phyloP scores from a whole-genome alignment of 2,888 invertebrate genomes.

The Leucophenga montana region DNA sequence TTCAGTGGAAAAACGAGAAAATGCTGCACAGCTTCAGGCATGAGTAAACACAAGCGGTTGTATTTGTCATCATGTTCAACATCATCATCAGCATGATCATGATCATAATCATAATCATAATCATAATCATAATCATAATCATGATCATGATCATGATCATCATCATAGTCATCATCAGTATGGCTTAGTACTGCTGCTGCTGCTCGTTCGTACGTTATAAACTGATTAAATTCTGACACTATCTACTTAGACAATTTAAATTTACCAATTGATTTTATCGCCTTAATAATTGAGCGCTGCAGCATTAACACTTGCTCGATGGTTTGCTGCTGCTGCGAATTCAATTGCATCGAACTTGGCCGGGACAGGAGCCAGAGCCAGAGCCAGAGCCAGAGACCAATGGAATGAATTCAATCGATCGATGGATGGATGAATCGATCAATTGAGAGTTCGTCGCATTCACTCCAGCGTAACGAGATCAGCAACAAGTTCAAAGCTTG shows the following conservation, averaged over 20 bases:
- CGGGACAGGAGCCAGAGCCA: no score
- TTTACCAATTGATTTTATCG: slow-evolving; percentile 60
- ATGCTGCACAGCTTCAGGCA: neutral
- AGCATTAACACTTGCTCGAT: slow-evolving; percentile 54
- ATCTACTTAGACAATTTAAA: slow-evolving; percentile 49
- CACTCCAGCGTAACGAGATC: no score
- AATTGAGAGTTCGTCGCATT: no score
- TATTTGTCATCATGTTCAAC: no score
- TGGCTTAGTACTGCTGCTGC: neutral
- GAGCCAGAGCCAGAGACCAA: no score
- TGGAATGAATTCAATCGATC: no score
- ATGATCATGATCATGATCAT: neutral
- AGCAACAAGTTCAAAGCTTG: no score
- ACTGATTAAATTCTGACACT: slow-evolving; percentile 29
- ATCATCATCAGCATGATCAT: neutral
- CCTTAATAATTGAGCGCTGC: slow-evolving; percentile 52
- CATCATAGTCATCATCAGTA: neutral
- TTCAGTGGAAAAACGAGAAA: neutral
- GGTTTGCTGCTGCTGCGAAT: neutral
- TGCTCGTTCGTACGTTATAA: slow-evolving; percentile 18
- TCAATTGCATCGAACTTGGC: no score
- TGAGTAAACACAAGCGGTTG: neutral
- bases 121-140: neutral
- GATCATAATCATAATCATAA: neutral
- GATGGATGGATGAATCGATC: no score